Evolutionary conservation across 1,140 invertebrate species (phyloP), one percentile per base, ranked within the genome.

Genomic region (Radopholus similis): DNA sequence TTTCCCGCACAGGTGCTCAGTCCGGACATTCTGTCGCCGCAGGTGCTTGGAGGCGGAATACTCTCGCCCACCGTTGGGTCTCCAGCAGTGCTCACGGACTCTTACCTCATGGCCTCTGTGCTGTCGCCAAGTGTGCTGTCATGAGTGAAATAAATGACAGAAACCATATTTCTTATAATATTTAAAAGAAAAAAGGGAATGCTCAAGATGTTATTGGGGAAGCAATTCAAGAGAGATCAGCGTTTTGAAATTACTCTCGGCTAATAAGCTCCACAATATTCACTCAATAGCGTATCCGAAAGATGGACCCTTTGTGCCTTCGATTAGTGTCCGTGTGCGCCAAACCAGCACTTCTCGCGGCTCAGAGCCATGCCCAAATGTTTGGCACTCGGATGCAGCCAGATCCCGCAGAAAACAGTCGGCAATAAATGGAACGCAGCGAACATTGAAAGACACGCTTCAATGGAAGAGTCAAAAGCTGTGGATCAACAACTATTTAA

Each of bases 311-410:
- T n/a, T n/a, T n/a, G n/a, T n/a, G n/a, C n/a, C n/a, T n/a, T n/a
- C n/a, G n/a, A n/a, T n/a, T n/a, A 21, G 28, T 21, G 93, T 95
- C 78, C 92, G 86, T 23, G 94, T 97, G 82, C 97, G 95, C 94
- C 95, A 97, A 5, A 97, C 94, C 59, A 93, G 89, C 13, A 95
- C 86, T 88, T 90, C 76, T 40, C 84, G 80, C 13, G 64, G 70
- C 34, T 68, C 34, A 21, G 67, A 47, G 35, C 57, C 23, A 37
- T 56, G 42, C 26, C 77, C 62, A 62, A 78, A 71, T 57, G 59
- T 57, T 63, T 57, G 40, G 54, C 66, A 42, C 90, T 86, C 71
- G 87, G 0, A 98, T 84, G 64, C 97, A 90, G 78, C 91, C 90
- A 66, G 90, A 91, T 84, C 97, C 95, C 83, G 94, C 91, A 0